Base-by-base conservation (phyloP, 2,113 vertebrate species). In the Hemicordylus capensis region DNA sequence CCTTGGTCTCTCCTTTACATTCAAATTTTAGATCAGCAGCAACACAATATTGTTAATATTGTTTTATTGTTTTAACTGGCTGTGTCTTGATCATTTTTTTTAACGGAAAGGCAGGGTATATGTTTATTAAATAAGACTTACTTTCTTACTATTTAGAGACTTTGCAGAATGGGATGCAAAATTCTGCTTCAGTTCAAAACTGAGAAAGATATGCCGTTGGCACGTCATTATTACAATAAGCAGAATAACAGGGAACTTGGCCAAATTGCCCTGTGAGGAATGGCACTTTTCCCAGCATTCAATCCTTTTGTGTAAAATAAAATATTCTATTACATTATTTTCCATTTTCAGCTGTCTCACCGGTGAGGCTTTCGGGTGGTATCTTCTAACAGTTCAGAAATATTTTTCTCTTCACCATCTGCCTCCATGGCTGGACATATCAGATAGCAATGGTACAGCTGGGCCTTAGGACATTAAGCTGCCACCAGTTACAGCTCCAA, bases 311-410 rank as follows among this genome's bases (percentile, higher is more conserved):
- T 94, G 95, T 91, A 92, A 94, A 94, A 95, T 96, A 92, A 96
- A 96, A 96, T 96, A 98, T 97, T 98, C 96, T 95, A 95, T 97
- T 97, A 97, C 96, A 97, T 97, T 98, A 97, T 96, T 97, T 97
- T 97, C 95, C 96, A 95, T 98, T 97, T 96, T 94, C 95, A 89
- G 87, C 91, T 93, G 69, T 90, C 92, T 97, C 95, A 93, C 94
- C 87, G 67, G 77, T 56, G 79, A 90, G 95, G 92, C 94, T 96
- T 94, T 92, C 81, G 93, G 95, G 96, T 94, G 91, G 93, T 91
- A 42, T 96, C 17, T 93, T 95, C 90, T 90, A 88, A 88, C 95
- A 95, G 96, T 92, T 96, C 89, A 90, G 94, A 96, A 96, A 96
- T 96, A 94, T 96, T 97, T 96, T 96, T 91, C 93, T 94, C 90